These are phyloP conservation scores for Podarcis lilfordi DNA, from an alignment of 2,797 vertebrate genomes.

Conservation along the genomic window DNA sequence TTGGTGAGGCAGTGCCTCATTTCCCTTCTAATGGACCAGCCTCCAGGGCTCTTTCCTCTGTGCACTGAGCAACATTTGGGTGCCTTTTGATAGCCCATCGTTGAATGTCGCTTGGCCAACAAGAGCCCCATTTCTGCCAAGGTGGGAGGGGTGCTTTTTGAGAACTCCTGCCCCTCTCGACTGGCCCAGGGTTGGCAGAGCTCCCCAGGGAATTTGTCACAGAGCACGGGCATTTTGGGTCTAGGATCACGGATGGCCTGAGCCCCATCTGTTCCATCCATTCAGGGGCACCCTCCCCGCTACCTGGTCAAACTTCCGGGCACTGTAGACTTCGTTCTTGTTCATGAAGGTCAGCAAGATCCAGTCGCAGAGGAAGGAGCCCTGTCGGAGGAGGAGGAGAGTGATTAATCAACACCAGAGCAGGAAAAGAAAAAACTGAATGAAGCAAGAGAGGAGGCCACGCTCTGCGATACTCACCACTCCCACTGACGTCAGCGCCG, in stretches of 20 bases:
- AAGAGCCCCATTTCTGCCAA: neutral
- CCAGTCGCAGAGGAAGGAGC: conserved; percentile 93
- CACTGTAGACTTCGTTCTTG: conserved; percentile 89
- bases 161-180: neutral
- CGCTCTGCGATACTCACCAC: conserved; percentile 81
- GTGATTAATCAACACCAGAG: no score
- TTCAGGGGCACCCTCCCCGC: neutral
- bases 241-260: neutral
- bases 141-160: accelerated
- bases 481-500: conserved; percentile 91
- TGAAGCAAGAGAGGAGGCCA: accelerated
- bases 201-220: no score
- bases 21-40: no score
- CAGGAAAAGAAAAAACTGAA: neutral
- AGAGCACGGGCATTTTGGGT: neutral
- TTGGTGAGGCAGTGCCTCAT: no score
- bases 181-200: neutral
- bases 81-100: neutral
- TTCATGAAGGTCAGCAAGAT: conserved; percentile 94
- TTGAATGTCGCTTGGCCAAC: neutral
- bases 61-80: no score
- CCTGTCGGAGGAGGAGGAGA: conserved; percentile 71
- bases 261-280: neutral
- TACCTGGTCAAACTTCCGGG: conserved; percentile 91
- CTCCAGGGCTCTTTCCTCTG: no score